Evolutionary conservation across 2,113 vertebrate genomes (phyloP).

Genomic region (Barbus barbus): DNA sequence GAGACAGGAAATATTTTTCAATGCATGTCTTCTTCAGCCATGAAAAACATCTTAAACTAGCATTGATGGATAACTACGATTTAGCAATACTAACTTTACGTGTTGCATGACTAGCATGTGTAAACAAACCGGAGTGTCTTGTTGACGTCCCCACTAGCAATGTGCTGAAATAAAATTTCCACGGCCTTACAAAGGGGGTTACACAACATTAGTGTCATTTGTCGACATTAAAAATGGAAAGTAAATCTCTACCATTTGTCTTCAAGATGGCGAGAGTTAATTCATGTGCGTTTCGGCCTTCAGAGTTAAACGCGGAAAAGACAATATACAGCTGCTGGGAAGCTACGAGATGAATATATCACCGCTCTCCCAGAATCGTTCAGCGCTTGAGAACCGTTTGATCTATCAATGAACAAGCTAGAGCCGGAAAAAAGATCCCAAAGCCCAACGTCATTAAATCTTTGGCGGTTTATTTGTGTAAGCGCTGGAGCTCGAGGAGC

Average conservation of each 20-base stretch:
- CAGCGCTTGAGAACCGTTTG: constrained; percentile 46
- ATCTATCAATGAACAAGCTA: constrained; percentile 59
- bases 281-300: neutral
- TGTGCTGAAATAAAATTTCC: neutral
- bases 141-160: constrained; percentile 10
- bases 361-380: constrained; percentile 11
- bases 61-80: constrained; percentile 29
- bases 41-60: constrained; percentile 51
- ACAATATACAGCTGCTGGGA: constrained; percentile 65
- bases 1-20: neutral
- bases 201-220: neutral
- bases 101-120: constrained; percentile 57
- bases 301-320: neutral
- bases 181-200: neutral
- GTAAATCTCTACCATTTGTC: neutral
- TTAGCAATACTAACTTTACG: constrained; percentile 60
- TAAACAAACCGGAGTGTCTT: constrained; percentile 70
- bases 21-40: neutral
- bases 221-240: neutral
- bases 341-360: constrained; percentile 38
- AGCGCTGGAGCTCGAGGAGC: constrained; percentile 52
- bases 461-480: constrained; percentile 72
- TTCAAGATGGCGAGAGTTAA: neutral
- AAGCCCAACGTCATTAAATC: constrained; percentile 68
- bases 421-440: constrained; percentile 59